Base-by-base conservation (phyloP, 2,797 vertebrate species). In the Salmo trutta region DNA sequence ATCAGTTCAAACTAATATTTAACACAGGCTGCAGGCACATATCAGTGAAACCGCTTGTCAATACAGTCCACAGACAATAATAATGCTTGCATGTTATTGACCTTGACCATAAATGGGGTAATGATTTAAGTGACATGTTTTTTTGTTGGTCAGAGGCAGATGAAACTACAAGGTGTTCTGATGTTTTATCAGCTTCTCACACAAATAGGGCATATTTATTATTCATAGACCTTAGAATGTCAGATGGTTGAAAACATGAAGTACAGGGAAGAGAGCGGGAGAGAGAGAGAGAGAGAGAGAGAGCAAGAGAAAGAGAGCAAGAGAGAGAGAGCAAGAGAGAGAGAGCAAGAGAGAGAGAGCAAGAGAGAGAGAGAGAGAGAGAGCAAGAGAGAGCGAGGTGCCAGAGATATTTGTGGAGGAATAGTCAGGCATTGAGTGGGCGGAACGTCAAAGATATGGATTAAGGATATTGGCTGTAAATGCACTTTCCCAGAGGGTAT, bases 391-490 rank as follows among this genome's bases (percentile, higher is more conserved):
- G n/a, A n/a, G n/a, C n/a, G n/a, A n/a, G 77, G 53, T n/a, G 69
- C 67, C 71, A 72, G 75, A 71, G 56, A 66, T 68, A 64, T 75
- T 77, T 78, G 74, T 79, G 76, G 71, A 69, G 82, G 85, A 84
- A 86, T 81, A 47, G 41, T 47, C 19, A 59, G 56, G n/a, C 56
- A 88, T 85, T 83, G 21, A 72, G 87, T 87, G 87, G 89, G 90
- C 75, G 88, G 85, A 88, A 87, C 82, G 88, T 92, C 82, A 91
- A 90, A 91, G 82, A 82, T 71, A 3, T 21, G 86, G 88, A 92
- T 92, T 90, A 91, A 77, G 82, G 77, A 78, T 80, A 65, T 53
- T 36, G 68, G 83, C 80, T 82, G 77, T 68, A 76, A 81, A 73
- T 75, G 80, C 71, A 54, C 41, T 76, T 82, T 75, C 80, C 79